Percentiles rank a stretch among this genome's conserved stretches.
These are phyloP conservation scores for Otocyon megalotis DNA, from an alignment of 2,113 vertebrate genomes.

Conservation along the genomic window DNA sequence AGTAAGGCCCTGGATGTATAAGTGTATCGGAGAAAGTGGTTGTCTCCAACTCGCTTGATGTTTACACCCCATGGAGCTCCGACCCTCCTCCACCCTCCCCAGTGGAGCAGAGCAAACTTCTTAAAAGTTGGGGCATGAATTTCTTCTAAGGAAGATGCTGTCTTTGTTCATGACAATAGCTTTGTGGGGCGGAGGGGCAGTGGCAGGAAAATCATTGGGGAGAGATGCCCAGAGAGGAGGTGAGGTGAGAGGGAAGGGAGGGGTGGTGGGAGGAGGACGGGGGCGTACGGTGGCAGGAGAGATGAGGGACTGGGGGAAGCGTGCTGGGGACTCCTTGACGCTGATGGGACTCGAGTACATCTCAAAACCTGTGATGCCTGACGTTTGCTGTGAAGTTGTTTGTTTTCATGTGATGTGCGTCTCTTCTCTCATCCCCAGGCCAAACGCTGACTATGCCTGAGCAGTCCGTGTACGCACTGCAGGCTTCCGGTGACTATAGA, in stretches of 20 bases:
- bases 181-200: not conserved
- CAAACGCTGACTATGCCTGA: not conserved
- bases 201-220: not conserved
- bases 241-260: too few relatives aligned
- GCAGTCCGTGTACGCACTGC: not conserved
- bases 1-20: not conserved
- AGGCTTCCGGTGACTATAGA: not conserved
- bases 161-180: not conserved
- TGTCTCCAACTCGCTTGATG: not conserved
- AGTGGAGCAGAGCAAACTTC: not conserved
- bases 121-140: not conserved
- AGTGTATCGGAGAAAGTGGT: not conserved
- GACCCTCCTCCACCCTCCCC: not conserved
- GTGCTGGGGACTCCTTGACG: not conserved
- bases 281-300: not conserved
- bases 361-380: not conserved
- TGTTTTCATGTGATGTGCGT: not conserved
- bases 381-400: not conserved
- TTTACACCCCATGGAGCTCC: not conserved
- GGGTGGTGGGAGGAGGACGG: too few relatives aligned
- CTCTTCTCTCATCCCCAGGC: not conserved
- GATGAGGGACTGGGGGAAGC: too few relatives aligned
- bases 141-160: not conserved
- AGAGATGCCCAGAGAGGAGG: not conserved
- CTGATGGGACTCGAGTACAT: not conserved